Evolutionary conservation across 2,113 vertebrate species (phyloP), one percentile per base, ranked within the genome.

Genomic region (Aphyosemion australe): DNA sequence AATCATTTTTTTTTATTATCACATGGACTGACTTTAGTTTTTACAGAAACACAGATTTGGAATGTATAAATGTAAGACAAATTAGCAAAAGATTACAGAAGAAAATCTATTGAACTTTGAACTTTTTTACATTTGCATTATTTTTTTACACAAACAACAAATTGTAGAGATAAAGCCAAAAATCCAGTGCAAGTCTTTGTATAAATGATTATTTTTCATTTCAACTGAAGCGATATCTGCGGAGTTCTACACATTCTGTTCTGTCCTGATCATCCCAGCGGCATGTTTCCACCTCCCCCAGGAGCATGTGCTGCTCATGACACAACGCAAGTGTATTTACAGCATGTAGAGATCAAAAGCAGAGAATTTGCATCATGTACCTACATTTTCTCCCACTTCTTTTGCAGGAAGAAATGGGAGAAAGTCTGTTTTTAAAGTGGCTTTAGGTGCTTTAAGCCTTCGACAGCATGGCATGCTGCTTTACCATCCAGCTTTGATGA

Each of bases 391-490:
- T 12, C 41, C 11, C 11, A 41, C 11, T 9, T 41, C 39, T 41
- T 41, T 12, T 12, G 2, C 39, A 11, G 8, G 39, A 41, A 41
- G 39, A 41, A 41, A 41, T 41, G 39, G 39, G 8, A 41, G 8
- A 41, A 41, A 41, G 11, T 41, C 6, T 41, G 41, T 48, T 68
- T 50, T 19, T 58, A 46, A 71, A 61, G 61, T 65, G 26, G 84
- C 84, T 84, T 82, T 79, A 72, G 66, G 85, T 73, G 84, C 89
- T 83, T 69, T 59, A 63, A 61, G 65, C 48, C 6, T 1, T 74
- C 69, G 63, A 65, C 78, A 65, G 52, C 73, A 49, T 50, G 61
- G 91, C 92, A 92, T 92, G 90, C 73, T 79, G 84, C 84, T 84
- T 85, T 49, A 59, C 58, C 59, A 37, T 69, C 49, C 41, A 77